Evolutionary conservation across 2,888 invertebrate genomes (phyloP).

Genomic region (Shargacucullia verbasci): DNA sequence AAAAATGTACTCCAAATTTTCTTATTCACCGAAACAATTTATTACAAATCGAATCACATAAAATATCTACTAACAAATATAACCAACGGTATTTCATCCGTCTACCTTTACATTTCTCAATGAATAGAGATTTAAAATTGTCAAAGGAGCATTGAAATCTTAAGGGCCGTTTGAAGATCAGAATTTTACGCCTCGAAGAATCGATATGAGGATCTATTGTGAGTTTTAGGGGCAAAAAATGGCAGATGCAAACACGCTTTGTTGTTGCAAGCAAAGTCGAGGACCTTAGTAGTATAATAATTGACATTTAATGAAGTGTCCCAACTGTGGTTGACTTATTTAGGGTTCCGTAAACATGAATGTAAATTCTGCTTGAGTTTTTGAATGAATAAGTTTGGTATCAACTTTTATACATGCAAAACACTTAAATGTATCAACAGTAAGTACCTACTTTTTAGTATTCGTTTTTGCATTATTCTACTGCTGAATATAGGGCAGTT

Average conservation of each 20-base stretch:
- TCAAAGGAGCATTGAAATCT: conserved; percentile 39
- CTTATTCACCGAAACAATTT: conserved; percentile 20
- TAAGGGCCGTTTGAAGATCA: conserved; percentile 61
- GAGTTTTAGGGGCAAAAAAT: conserved; percentile 61
- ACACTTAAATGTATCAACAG: too few relatives aligned
- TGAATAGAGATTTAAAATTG: conserved; percentile 51
- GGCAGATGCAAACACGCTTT: conserved; percentile 78
- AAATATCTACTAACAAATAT: conserved; percentile 5
- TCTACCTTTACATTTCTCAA: conserved; percentile 12
- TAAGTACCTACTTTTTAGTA: too few relatives aligned
- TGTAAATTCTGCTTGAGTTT: too few relatives aligned
- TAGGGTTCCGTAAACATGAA: conserved; percentile 46
- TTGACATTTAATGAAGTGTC: conserved; percentile 84
- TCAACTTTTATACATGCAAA: too few relatives aligned
- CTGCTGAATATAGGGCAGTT: too few relatives aligned
- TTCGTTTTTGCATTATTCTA: too few relatives aligned
- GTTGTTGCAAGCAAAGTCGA: conserved; percentile 74
- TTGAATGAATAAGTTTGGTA: too few relatives aligned
- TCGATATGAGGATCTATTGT: conserved; percentile 65
- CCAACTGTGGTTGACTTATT: conserved; percentile 54
- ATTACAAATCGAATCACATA: conserved; percentile 38
- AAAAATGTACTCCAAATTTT: conserved; percentile 20
- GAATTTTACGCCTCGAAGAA: conserved; percentile 80
- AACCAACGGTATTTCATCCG: conserved; percentile 22
- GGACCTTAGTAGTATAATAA: conserved; percentile 71